Evolutionary conservation across 92 coral and sea anemone genomes (phyloP).

Genomic region (Epizoanthus stellaris): DNA sequence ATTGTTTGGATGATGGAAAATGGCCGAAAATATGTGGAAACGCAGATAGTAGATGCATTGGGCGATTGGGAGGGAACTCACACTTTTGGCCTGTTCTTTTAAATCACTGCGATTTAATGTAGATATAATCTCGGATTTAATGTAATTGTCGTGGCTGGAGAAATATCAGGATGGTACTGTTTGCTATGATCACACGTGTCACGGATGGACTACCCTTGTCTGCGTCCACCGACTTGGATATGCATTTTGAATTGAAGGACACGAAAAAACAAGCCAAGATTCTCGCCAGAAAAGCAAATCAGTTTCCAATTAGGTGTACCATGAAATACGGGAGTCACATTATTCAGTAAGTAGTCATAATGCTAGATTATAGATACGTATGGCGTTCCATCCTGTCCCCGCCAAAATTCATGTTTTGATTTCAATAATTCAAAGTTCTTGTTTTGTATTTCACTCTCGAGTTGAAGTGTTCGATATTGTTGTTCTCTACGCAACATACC

Average conservation of each 20-base stretch:
- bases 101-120: background rate
- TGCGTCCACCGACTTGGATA: constrained; percentile 94
- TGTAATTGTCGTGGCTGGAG: background rate
- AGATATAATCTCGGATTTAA: background rate
- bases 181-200: constrained; percentile 94
- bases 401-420: no score
- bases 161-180: constrained; percentile 76
- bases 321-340: constrained; percentile 82
- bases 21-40: background rate
- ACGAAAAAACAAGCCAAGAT: constrained; percentile 88
- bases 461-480: no score
- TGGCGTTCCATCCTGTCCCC: no score
- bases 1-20: background rate
- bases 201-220: constrained; percentile 94
- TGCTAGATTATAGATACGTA: background rate
- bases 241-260: constrained; percentile 96
- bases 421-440: no score
- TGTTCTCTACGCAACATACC: no score
- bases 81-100: background rate
- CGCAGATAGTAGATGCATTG: no score
- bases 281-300: constrained; percentile 88
- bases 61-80: background rate
- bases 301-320: constrained; percentile 90
- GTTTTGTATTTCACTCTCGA: no score
- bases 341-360: constrained; percentile 76